These are phyloP conservation scores for Heliothis peltigera DNA, from an alignment of 2,888 invertebrate genomes.

Conservation along the genomic window DNA sequence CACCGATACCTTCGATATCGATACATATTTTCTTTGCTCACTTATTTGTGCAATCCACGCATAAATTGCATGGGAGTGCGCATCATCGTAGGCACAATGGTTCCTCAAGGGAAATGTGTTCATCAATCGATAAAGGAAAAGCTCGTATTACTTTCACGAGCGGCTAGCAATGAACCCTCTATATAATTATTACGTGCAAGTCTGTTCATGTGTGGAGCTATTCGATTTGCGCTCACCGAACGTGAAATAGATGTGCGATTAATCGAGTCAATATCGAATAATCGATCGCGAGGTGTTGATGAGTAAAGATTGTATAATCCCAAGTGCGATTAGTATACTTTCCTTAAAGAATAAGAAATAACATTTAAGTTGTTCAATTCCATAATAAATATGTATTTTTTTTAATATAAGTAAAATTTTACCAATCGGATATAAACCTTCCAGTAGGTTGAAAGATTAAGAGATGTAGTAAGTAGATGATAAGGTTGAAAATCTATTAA, in stretches of 20 bases:
- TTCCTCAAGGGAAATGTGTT: slow-evolving; percentile 60
- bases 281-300: slow-evolving; percentile 5
- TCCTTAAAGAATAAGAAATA: no score
- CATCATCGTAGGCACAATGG: slow-evolving; percentile 33
- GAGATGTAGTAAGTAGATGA: no score
- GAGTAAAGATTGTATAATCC: slow-evolving; percentile 3
- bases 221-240: slow-evolving; percentile 44
- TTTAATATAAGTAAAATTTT: no score
- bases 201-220: slow-evolving; percentile 39
- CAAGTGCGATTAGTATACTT: no score
- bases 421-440: no score
- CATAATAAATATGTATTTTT: no score
- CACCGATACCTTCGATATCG: no score
- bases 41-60: neutral
- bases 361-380: no score
- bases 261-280: slow-evolving; percentile 15
- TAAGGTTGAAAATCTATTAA: no score
- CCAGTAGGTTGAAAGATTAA: no score
- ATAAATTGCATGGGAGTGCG: neutral
- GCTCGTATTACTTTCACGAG: slow-evolving; percentile 65
- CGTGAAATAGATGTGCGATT: slow-evolving; percentile 50
- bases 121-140: slow-evolving; percentile 63
- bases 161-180: slow-evolving; percentile 40
- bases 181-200: slow-evolving; percentile 56
- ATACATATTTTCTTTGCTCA: neutral